Conservation (phyloP, 2,113 vertebrate genomes). For the Mirounga angustirostris region DNA sequence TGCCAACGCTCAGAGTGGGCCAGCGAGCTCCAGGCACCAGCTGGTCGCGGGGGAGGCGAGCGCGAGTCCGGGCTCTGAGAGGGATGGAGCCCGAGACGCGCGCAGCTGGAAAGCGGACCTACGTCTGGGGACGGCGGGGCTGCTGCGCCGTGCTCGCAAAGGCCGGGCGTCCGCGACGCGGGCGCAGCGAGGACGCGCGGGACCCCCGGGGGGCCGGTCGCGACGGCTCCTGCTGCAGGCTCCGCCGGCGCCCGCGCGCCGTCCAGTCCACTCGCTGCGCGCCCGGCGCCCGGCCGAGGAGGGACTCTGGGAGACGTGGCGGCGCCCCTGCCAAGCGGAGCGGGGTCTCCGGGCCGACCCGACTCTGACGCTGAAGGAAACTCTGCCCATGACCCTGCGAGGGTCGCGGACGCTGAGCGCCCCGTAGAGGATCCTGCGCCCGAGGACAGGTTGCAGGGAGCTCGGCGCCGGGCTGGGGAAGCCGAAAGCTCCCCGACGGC, state of each 20-base stretch:
- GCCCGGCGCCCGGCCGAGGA: not conserved
- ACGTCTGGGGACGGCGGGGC: not conserved
- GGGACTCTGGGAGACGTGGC: not conserved
- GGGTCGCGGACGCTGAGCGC: not conserved
- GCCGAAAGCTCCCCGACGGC: not conserved
- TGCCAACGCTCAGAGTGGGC: not conserved
- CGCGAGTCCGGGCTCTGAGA: not conserved
- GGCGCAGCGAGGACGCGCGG: not conserved
- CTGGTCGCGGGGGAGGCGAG: not conserved
- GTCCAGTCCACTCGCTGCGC: not conserved
- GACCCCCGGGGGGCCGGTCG: not conserved
- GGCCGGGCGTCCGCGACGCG: accelerated
- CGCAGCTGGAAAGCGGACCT: not conserved
- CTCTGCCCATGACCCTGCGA: not conserved
- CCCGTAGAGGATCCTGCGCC: not conserved
- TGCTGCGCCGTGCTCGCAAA: not conserved
- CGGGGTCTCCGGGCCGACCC: not conserved
- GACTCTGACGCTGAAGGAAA: not conserved
- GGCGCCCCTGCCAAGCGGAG: not conserved
- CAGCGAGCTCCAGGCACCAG: accelerated
- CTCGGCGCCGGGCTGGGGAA: not conserved
- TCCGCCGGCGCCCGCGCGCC: not conserved
- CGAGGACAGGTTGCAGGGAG: not conserved
- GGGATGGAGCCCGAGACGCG: not conserved
- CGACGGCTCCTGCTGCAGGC: not conserved